Evolutionary conservation across 2,113 vertebrate genomes (phyloP).

Genomic region (Amazona guildingii): DNA sequence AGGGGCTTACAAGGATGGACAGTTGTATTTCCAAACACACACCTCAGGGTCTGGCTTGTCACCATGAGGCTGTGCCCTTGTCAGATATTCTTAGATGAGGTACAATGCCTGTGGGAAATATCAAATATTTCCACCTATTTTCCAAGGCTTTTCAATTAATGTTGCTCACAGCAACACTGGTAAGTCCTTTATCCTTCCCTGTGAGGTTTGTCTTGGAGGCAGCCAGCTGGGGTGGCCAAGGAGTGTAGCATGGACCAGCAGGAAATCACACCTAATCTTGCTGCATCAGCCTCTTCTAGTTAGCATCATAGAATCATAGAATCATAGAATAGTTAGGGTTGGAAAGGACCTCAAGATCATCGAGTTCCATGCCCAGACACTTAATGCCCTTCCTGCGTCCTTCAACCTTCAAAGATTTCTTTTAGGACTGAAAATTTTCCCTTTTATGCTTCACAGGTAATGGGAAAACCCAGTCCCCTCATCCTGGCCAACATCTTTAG

Average conservation of each 20-base stretch:
- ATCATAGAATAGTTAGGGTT: no score
- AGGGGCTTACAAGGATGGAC: neutral
- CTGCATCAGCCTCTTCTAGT: neutral
- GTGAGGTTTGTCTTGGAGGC: neutral
- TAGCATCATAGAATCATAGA: neutral
- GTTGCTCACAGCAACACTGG: neutral
- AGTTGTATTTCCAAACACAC: neutral
- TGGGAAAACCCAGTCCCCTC: neutral
- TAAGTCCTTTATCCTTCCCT: neutral
- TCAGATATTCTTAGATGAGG: neutral
- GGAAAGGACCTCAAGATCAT: no score
- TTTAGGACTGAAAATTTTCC: neutral
- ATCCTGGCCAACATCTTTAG: neutral
- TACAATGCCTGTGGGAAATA: neutral
- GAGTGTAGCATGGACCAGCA: neutral
- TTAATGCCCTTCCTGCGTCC: neutral
- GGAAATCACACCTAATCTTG: neutral
- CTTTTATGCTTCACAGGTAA: neutral
- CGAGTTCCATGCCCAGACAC: neutral
- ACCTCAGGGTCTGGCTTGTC: neutral
- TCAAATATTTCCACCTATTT: neutral
- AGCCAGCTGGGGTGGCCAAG: neutral
- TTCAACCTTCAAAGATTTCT: neutral
- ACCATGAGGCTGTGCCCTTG: neutral
- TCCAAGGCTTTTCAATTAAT: neutral